A percentile compares a stretch with the other conserved stretches of the same genome.
phyloP scores from a whole-genome alignment of 2,113 vertebrate species.

The Poecilia latipinna region DNA sequence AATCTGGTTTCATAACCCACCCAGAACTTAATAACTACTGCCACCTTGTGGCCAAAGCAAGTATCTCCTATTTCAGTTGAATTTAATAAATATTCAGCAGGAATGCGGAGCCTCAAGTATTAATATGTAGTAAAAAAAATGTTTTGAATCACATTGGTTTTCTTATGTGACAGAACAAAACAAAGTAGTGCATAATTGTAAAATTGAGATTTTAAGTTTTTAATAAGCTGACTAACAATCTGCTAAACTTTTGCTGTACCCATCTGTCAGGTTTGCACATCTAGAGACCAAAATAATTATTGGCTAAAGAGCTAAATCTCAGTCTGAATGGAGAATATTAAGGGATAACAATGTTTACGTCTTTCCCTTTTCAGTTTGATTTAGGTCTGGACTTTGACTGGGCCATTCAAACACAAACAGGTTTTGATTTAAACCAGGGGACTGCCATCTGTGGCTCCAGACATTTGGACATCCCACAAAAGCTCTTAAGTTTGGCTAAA shows the following conservation, averaged over 20 bases:
- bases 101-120: background rate
- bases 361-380: background rate
- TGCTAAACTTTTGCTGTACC: background rate
- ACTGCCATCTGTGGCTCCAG: too few relatives aligned
- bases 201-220: background rate
- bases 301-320: background rate
- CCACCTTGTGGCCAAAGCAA: conserved; percentile 64
- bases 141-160: background rate
- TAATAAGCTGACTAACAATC: too few relatives aligned
- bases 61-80: background rate
- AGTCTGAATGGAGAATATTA: background rate
- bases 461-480: too few relatives aligned
- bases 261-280: background rate
- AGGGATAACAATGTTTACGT: background rate
- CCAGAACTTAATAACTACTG: conserved; percentile 49
- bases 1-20: conserved; percentile 35
- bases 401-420: background rate
- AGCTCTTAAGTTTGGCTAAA: too few relatives aligned
- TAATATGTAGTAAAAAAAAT: too few relatives aligned
- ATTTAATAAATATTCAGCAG: conserved; percentile 10
- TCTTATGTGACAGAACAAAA: background rate
- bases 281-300: background rate
- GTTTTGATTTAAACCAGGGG: background rate
- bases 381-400: background rate
- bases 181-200: background rate